Base-by-base conservation (phyloP, 2,888 invertebrate species). In the Trissolcus japonicus region DNA sequence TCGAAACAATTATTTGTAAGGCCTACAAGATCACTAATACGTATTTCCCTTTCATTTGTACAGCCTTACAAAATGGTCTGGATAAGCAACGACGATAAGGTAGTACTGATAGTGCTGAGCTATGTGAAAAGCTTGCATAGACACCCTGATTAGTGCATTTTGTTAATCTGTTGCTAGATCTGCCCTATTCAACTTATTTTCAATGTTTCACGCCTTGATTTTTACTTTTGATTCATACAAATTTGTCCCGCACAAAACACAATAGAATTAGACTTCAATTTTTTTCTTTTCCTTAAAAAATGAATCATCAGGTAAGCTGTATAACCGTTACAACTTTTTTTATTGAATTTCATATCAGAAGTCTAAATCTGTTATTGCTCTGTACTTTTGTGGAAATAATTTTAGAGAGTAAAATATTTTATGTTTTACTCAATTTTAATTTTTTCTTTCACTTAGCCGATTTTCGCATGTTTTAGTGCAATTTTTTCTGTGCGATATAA, bases 61-160 rank as follows among this genome's bases (percentile, higher is more conserved):
- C 88, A 89, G 89, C 87, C 86, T 80, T 83, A 83, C 84, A 88
- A 86, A 87, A 89, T 89, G 89, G 88, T 88, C 84, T 89, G 89
- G 89, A 85, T 86, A 82, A 88, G 88, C 82, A 80, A 65, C 84
- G 86, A 89, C 75, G 88, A 89, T 84, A 84, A 89, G 89, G 89
- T 89, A 89, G 82, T 71, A 74, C 6, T 40, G 60, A 35, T 43
- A 48, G 29, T 17, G 61, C 29, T 51, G 50, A 62, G 59, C 61
- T 21, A 67, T 73, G 60, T 67, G 46, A 76, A 74, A 56, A 16
- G 46, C 16, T 46, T 35, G 63, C 50, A 67, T 67, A 71, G 63
- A 51, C 48, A 57, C 25, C 41, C 61, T 79, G 48, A 71, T 46
- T 75, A 67, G 43, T 66, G 80, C 35, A 35, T 60, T 19, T 66